A percentile compares a stretch with the other conserved stretches of the same genome.
Conservation (phyloP, 1,140 invertebrate genomes). For the Cecropterus lyciades region DNA sequence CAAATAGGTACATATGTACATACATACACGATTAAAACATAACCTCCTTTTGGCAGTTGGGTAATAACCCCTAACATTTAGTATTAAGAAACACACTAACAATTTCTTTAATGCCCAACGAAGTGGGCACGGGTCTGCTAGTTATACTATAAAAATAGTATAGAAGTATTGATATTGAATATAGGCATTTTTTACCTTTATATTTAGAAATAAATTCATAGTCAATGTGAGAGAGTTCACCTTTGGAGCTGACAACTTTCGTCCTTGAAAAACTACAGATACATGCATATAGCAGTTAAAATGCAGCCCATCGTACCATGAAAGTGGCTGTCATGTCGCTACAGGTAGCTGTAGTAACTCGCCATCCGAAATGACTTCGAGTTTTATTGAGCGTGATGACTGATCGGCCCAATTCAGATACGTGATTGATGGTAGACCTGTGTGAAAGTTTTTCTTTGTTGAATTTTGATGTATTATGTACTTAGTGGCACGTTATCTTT, state of each 20-base stretch:
- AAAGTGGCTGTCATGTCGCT: slow-evolving; percentile 45
- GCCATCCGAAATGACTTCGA: slow-evolving; percentile 30
- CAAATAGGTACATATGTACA: too few species aligned
- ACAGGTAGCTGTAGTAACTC: slow-evolving; percentile 47
- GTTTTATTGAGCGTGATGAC: slow-evolving; percentile 52
- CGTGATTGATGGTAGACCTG: slow-evolving; percentile 38
- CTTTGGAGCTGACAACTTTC: neutral
- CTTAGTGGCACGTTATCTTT: neutral
- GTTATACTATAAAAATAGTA: too few species aligned
- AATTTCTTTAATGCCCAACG: too few species aligned
- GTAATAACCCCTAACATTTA: too few species aligned
- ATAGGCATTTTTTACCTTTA: too few species aligned
- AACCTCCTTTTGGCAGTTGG: too few species aligned
- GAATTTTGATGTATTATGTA: slow-evolving; percentile 26
- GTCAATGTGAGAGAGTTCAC: too few species aligned
- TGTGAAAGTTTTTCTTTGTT: slow-evolving; percentile 29
- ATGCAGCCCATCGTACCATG: slow-evolving; percentile 42
- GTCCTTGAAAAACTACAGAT: neutral
- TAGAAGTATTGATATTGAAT: too few species aligned
- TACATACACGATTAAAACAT: too few species aligned
- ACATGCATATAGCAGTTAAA: slow-evolving; percentile 1
- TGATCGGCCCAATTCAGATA: slow-evolving; percentile 42
- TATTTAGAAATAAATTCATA: too few species aligned
- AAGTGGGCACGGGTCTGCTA: too few species aligned
- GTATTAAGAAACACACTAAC: too few species aligned